phyloP scores from a whole-genome alignment of 2,113 vertebrate genomes.

The Neotoma lepida region DNA sequence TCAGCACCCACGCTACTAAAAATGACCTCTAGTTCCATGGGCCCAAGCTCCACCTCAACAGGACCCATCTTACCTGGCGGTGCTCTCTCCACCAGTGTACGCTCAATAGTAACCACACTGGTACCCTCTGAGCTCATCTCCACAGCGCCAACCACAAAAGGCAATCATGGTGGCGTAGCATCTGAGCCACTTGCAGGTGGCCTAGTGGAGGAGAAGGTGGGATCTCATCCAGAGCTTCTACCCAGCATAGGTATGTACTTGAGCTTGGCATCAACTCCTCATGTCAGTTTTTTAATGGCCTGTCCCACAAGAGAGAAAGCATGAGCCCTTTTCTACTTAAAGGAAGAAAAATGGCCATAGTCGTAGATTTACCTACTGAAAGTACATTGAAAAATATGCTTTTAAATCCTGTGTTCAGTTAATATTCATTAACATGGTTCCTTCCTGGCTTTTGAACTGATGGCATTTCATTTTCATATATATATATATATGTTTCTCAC shows the following conservation, averaged over 20 bases:
- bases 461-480: conserved; percentile 2
- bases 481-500: conserved; percentile 10
- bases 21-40: conserved; percentile 81
- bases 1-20: conserved; percentile 80
- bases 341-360: conserved; percentile 52
- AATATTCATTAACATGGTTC: conserved; percentile 30
- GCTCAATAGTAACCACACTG: conserved; percentile 68
- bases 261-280: conserved; percentile 49
- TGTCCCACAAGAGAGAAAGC: conserved; percentile 60
- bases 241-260: conserved; percentile 84
- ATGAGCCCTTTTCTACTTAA: conserved; percentile 63
- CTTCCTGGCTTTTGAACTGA: conserved; percentile 25
- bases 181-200: conserved; percentile 73
- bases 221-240: conserved; percentile 80
- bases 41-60: conserved; percentile 78
- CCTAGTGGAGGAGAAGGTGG: conserved; percentile 81
- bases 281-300: conserved; percentile 54
- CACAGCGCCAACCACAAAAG: conserved; percentile 74
- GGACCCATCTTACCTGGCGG: conserved; percentile 76
- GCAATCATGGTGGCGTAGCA: conserved; percentile 69
- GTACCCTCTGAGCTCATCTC: conserved; percentile 78
- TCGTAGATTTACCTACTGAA: conserved; percentile 46
- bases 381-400: conserved; percentile 25
- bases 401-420: conserved; percentile 52
- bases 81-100: conserved; percentile 72